Evolutionary conservation across 2,797 vertebrate species (phyloP), one percentile per base, ranked within the genome.

Genomic region (Sitta carolinensis): DNA sequence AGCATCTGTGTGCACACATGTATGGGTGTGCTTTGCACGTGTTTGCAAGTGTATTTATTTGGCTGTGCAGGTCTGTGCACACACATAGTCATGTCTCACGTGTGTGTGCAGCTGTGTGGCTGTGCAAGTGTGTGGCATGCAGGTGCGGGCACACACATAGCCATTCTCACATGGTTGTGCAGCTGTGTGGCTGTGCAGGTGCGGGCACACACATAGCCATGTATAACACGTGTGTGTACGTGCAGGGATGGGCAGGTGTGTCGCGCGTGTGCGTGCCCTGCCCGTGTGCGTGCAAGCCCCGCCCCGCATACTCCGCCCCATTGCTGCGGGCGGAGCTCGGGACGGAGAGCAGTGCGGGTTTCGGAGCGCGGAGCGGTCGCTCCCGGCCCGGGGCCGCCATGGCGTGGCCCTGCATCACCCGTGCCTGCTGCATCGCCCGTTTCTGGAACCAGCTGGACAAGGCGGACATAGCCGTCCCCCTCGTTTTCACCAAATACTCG

Each of bases 381-480:
- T 80, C 47, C 68, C 15, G 21, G 72, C 52, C 78, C 93, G 61
- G 79, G 87, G 84, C 68, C 97, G 90, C 94, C 87, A 99, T 99
- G 99, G 99, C 99, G 95, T 99, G 99, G 99, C 99, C 99, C 92
- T 99, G 99, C 96, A 99, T 99, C 96, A 99, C 98, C 97, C 98
- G 99, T 98, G 99, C 99, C 61, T 99, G 99, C 98, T 99, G 99
- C 98, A 99, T 99, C 96, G 98, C 99, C 88, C 99, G 99, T 52
- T 99, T 99, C 97, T 99, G 99, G 99, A 99, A 98, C 97, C 99
- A 99, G 98, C 97, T 99, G 97, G 99, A 99, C 97, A 99, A 99
- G 96, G 99, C 99, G 62, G 99, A 99, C 97, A 99, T 99, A 76
- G 98, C 99, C 20, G 99, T 99, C 91, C 99, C 99, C 26, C 91